Conservation (phyloP, 2,797 vertebrate species). For the Eidolon dupreanum region DNA sequence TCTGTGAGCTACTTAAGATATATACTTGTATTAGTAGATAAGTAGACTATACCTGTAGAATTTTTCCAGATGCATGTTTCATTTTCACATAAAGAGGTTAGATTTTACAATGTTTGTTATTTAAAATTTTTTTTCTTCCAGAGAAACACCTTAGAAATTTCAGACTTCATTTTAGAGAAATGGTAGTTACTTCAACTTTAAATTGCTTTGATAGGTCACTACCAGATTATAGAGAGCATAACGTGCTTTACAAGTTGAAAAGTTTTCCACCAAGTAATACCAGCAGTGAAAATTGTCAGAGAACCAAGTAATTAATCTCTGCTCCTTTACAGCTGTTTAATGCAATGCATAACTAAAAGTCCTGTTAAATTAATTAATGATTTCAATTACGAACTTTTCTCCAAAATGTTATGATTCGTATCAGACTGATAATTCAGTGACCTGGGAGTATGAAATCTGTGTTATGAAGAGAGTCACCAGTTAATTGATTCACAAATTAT, state of each 20-base stretch:
- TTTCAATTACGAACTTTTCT: conserved; percentile 98
- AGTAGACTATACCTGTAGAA: background rate
- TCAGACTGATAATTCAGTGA: conserved; percentile 93
- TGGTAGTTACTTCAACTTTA: conserved; percentile 58
- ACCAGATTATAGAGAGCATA: conserved; percentile 43
- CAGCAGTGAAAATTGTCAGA: conserved; percentile 83
- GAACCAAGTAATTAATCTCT: conserved; percentile 92
- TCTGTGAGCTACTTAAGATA: background rate
- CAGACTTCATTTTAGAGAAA: conserved; percentile 29
- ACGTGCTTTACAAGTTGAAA: conserved; percentile 72
- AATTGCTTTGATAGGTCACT: conserved; percentile 54
- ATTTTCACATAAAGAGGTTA: conserved; percentile 38
- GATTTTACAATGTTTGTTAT: conserved; percentile 28
- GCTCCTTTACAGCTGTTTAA: conserved; percentile 93
- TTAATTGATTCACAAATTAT: conserved; percentile 99
- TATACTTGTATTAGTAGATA: background rate
- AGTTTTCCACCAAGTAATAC: conserved; percentile 82
- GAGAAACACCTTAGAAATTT: conserved; percentile 42
- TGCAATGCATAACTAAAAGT: conserved; percentile 97
- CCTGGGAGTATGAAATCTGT: conserved; percentile 94
- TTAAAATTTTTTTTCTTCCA: conserved; percentile 14
- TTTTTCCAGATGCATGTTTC: conserved; percentile 29
- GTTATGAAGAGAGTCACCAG: conserved; percentile 94
- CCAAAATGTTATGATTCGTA: conserved; percentile 97
- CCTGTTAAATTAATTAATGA: conserved; percentile 98